Evolutionary conservation across 2,113 vertebrate genomes (phyloP).

Genomic region (Silurus meridionalis): DNA sequence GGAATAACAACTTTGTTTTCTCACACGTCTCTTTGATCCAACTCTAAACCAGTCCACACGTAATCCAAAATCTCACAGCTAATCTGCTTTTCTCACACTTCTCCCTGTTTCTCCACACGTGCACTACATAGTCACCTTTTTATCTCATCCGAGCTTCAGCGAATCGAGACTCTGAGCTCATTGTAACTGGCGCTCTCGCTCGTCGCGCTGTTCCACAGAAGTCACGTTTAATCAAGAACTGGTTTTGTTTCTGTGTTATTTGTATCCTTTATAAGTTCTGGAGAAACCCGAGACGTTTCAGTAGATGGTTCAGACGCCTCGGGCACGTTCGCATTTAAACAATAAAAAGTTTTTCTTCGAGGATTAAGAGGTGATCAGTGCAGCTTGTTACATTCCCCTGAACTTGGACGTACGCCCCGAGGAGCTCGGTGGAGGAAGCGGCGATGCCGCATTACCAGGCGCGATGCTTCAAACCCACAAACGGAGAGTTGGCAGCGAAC

Average conservation of each 20-base stretch:
- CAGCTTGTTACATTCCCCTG: too few relatives aligned
- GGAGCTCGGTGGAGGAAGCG: constrained; percentile 42
- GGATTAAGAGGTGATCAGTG: too few relatives aligned
- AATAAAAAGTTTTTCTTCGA: too few relatives aligned
- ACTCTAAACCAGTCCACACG: not conserved
- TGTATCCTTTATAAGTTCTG: not conserved
- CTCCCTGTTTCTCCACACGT: not conserved
- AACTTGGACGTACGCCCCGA: not conserved
- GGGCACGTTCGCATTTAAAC: not conserved
- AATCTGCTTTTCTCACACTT: not conserved
- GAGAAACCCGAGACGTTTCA: not conserved
- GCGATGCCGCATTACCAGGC: constrained; percentile 37
- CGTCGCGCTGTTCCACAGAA: not conserved
- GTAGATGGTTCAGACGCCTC: not conserved
- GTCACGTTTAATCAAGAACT: not conserved
- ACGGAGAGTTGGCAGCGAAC: constrained; percentile 43
- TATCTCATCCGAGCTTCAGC: too few relatives aligned
- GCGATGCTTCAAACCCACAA: constrained; percentile 36
- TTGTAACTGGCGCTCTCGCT: not conserved
- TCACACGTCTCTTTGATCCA: not conserved
- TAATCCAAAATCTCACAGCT: not conserved
- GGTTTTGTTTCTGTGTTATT: not conserved
- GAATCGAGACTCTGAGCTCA: not conserved
- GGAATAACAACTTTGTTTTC: not conserved
- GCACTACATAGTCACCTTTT: not conserved